These are phyloP conservation scores for Scelioninae gen. 1 DNA, from an alignment of 2,888 invertebrate genomes.

Conservation along the genomic window DNA sequence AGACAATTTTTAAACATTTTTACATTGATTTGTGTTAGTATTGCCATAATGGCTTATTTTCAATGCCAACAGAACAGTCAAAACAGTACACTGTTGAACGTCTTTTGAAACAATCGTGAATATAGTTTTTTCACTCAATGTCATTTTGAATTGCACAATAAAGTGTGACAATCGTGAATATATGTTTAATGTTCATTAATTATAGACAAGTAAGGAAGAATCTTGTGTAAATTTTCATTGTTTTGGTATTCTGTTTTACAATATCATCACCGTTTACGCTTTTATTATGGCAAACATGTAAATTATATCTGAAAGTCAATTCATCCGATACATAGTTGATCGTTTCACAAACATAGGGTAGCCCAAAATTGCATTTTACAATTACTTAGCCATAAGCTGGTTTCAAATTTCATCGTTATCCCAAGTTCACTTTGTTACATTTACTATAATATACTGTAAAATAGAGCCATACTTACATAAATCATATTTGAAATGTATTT, in stretches of 20 bases:
- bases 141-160: constrained; percentile 40
- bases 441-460: too few relatives aligned
- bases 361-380: constrained; percentile 38
- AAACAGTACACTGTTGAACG: constrained; percentile 25
- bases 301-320: constrained; percentile 39
- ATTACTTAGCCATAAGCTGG: neutral
- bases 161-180: constrained; percentile 40
- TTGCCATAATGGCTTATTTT: constrained; percentile 24
- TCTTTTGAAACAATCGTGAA: neutral
- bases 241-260: constrained; percentile 20
- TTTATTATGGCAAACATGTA: constrained; percentile 33
- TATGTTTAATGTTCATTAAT: constrained; percentile 17
- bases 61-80: constrained; percentile 21
- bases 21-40: constrained; percentile 31
- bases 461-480: too few relatives aligned
- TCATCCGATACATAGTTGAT: constrained; percentile 48
- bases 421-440: too few relatives aligned
- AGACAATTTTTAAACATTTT: constrained; percentile 26
- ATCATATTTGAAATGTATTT: too few relatives aligned
- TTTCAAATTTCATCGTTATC: constrained; percentile 27
- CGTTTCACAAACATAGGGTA: constrained; percentile 36
- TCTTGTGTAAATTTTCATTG: constrained; percentile 23
- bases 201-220: neutral
- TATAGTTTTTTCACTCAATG: constrained; percentile 9
- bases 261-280: constrained; percentile 29